phyloP scores from a whole-genome alignment of 2,113 vertebrate genomes.

The Pterocles burchelli region DNA sequence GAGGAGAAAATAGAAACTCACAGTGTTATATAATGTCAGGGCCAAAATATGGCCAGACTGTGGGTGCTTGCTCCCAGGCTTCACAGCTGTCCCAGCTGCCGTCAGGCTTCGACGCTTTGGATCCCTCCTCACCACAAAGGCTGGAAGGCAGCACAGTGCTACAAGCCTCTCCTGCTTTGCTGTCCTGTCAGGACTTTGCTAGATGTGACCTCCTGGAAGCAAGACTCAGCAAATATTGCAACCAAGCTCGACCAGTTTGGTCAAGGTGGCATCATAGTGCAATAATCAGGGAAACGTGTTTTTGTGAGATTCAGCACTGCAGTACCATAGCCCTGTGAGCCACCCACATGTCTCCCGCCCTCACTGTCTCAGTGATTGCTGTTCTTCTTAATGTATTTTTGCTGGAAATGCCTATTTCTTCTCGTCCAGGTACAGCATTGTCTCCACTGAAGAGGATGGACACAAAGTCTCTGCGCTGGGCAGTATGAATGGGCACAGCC shows the following conservation, averaged over 20 bases:
- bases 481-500: slow-evolving; percentile 79
- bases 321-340: background rate
- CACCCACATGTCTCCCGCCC: background rate
- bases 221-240: background rate
- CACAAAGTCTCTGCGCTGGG: slow-evolving; percentile 79
- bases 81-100: background rate
- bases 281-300: background rate
- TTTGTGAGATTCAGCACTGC: background rate
- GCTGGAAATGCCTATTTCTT: background rate
- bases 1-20: slow-evolving; percentile 78
- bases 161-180: background rate
- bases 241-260: background rate
- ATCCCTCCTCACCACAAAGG: background rate
- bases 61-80: background rate
- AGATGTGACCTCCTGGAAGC: background rate
- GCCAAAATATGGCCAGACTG: slow-evolving; percentile 30
- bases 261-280: background rate
- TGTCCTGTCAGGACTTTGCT: background rate
- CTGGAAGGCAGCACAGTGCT: background rate
- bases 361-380: background rate
- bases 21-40: slow-evolving; percentile 58
- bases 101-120: background rate
- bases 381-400: background rate
- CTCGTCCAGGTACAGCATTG: slow-evolving; percentile 83
- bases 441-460: slow-evolving; percentile 85